These are phyloP conservation scores for Stichodactyla mertensii DNA, from an alignment of 64 coral and sea anemone species.

Conservation along the genomic window DNA sequence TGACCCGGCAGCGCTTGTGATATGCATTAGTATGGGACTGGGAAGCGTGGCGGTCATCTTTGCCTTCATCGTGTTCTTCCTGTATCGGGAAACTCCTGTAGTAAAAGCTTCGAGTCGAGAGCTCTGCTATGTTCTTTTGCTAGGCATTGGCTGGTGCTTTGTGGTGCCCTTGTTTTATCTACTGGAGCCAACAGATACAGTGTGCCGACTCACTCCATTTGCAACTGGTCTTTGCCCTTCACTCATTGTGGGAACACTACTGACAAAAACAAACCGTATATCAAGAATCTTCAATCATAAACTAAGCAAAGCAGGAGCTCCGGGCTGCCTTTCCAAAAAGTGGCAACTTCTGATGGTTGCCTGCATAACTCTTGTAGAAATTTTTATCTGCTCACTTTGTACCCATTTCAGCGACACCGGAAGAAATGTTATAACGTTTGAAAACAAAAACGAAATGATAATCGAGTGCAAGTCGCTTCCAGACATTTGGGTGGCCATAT, in stretches of 20 bases:
- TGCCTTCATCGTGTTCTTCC: constrained; percentile 41
- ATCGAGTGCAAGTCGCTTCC: constrained; percentile 59
- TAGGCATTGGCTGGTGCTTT: constrained; percentile 74
- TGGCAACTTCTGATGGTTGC: constrained; percentile 72
- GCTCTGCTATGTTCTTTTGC: constrained; percentile 68
- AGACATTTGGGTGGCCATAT: constrained; percentile 51
- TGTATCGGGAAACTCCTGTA: constrained; percentile 69
- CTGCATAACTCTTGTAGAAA: constrained; percentile 54
- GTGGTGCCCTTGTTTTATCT: constrained; percentile 54
- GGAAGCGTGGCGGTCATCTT: constrained; percentile 43
- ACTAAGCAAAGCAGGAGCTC: constrained; percentile 64
- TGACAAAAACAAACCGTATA: constrained; percentile 82
- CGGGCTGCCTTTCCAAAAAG: constrained; percentile 64
- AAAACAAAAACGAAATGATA: constrained; percentile 59
- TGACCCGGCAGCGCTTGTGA: constrained; percentile 36
- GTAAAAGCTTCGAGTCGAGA: constrained; percentile 70
- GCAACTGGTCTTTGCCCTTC: constrained; percentile 55
- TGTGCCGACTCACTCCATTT: constrained; percentile 57
- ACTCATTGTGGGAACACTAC: constrained; percentile 69
- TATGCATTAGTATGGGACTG: constrained; percentile 42
- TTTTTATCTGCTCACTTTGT: constrained; percentile 40
- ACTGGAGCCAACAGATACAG: constrained; percentile 43
- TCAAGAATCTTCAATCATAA: constrained; percentile 80
- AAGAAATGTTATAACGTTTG: constrained; percentile 40
- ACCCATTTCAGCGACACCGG: constrained; percentile 37